Percentiles rank a stretch among this genome's conserved stretches.
Evolutionary conservation across 2,113 vertebrate genomes (phyloP).

Genomic region (Cinclus cinclus): DNA sequence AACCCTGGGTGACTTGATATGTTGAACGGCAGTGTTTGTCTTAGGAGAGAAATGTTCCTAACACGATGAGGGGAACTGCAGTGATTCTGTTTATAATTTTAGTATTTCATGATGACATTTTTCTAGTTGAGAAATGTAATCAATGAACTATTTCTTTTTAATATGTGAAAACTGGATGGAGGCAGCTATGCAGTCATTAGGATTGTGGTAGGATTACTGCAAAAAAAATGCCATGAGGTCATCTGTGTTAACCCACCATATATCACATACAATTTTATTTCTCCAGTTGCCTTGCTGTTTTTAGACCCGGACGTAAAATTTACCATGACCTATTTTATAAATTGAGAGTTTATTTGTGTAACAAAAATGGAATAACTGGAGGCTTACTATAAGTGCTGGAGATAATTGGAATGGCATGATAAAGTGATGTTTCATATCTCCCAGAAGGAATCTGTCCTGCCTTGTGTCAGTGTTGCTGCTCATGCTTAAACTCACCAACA

Average conservation of each 20-base stretch:
- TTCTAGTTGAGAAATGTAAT: neutral
- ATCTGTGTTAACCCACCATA: neutral
- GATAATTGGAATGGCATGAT: conserved; percentile 11
- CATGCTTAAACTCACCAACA: neutral
- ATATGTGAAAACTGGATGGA: neutral
- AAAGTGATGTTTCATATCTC: neutral
- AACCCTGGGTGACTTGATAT: neutral
- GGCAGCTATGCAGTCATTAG: neutral
- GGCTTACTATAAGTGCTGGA: neutral
- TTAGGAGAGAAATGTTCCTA: neutral
- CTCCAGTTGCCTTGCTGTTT: neutral
- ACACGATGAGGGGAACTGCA: neutral
- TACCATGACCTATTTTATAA: conserved; percentile 31
- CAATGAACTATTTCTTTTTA: neutral
- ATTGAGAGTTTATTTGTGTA: conserved; percentile 30
- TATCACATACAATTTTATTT: conserved; percentile 7
- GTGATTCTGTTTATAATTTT: neutral
- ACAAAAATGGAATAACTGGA: conserved; percentile 16
- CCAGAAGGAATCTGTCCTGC: neutral
- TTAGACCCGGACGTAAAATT: neutral
- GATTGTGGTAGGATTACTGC: neutral
- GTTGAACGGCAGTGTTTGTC: neutral
- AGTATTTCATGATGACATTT: conserved; percentile 10
- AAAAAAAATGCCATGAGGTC: neutral
- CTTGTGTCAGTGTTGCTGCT: neutral